A percentile compares a stretch with the other conserved stretches of the same genome.
Conservation (phyloP, 2,113 vertebrate species). For the Abramis brama region DNA sequence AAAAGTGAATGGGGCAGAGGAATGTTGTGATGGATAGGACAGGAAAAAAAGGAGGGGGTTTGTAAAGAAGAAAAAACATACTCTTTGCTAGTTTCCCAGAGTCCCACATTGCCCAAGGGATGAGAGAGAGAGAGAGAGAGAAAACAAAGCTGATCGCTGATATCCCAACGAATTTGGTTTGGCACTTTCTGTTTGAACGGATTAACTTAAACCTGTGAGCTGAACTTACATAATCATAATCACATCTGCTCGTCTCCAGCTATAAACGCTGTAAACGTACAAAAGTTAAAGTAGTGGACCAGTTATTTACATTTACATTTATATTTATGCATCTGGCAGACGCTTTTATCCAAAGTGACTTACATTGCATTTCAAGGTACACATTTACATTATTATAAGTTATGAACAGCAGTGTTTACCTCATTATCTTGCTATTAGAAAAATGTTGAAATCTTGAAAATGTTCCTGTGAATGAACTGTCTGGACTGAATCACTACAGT, state of each 20-base stretch:
- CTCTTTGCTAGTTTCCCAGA: conserved; percentile 53
- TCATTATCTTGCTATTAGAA: background rate
- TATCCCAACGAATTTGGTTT: background rate
- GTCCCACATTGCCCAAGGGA: conserved; percentile 47
- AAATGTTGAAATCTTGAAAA: too few relatives aligned
- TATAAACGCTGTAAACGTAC: too few relatives aligned
- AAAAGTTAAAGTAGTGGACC: background rate
- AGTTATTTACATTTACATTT: background rate
- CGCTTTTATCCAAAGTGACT: too few relatives aligned
- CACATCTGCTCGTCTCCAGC: background rate
- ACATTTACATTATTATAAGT: too few relatives aligned
- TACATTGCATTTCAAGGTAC: too few relatives aligned
- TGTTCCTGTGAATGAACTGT: too few relatives aligned
- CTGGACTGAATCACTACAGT: too few relatives aligned
- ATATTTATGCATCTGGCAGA: too few relatives aligned
- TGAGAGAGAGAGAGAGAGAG: background rate
- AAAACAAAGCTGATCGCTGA: conserved; percentile 1
- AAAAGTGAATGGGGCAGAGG: conserved; percentile 26
- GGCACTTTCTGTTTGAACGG: conserved; percentile 8
- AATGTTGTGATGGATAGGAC: conserved; percentile 20
- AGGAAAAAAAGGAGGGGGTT: conserved; percentile 50
- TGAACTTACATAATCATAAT: conserved; percentile 18
- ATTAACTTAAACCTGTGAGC: conserved; percentile 10
- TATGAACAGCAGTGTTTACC: background rate
- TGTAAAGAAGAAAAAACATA: conserved; percentile 44